Conservation (phyloP, 2,888 invertebrate genomes). For the Mycalesis mineus region DNA sequence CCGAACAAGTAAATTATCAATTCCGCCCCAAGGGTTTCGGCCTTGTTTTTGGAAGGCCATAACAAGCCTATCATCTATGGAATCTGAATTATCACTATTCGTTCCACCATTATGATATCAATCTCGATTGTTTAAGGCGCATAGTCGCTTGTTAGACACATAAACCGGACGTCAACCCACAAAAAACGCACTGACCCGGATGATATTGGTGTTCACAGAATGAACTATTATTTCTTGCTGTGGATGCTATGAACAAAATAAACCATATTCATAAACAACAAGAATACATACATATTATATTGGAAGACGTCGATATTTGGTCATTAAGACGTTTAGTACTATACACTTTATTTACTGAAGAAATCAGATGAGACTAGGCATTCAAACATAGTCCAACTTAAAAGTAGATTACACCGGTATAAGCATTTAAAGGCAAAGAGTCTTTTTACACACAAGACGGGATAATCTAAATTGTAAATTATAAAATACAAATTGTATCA, state of each 20-base stretch:
- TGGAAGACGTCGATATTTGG: too few species aligned
- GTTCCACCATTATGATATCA: constrained; percentile 40
- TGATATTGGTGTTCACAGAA: constrained; percentile 10
- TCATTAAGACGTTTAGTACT: too few species aligned
- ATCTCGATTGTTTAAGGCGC: constrained; percentile 33
- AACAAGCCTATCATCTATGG: constrained; percentile 63
- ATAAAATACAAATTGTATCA: too few species aligned
- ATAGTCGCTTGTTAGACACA: constrained; percentile 30
- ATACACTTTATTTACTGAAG: too few species aligned
- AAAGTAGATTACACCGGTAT: too few species aligned
- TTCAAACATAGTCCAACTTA: too few species aligned
- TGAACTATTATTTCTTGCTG: constrained; percentile 3
- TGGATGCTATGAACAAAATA: background rate
- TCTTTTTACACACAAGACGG: too few species aligned
- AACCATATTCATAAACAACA: background rate
- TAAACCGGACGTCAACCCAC: constrained; percentile 14
- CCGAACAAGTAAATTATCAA: constrained; percentile 76
- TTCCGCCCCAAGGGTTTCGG: constrained; percentile 68
- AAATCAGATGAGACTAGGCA: too few species aligned
- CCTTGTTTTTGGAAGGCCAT: constrained; percentile 67
- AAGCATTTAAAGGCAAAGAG: too few species aligned
- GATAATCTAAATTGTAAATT: too few species aligned
- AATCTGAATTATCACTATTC: constrained; percentile 40
- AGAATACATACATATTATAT: too few species aligned
- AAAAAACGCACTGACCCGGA: constrained; percentile 16